phyloP scores from a whole-genome alignment of 23 tunicate species.

The Halocynthia aurantium region DNA sequence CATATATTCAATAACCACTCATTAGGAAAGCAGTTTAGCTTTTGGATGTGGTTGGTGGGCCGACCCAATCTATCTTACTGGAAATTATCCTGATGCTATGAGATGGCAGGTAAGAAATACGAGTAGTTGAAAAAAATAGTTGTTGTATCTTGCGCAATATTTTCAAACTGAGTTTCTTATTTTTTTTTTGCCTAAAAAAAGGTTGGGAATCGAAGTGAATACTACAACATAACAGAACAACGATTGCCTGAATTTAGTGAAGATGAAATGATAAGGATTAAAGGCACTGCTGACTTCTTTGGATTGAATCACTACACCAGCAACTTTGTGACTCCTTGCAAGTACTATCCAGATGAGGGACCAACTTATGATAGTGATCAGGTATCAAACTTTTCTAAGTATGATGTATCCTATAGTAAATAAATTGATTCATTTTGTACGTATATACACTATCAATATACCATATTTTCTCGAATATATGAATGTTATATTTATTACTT shows the following conservation, averaged over 20 bases:
- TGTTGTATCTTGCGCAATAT: not conserved
- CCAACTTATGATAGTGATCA: conserved; percentile 69
- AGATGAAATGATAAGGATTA: conserved; percentile 63
- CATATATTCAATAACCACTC: not conserved
- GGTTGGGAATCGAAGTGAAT: conserved; percentile 86
- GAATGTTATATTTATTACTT: too few relatives aligned
- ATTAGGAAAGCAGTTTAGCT: conserved; percentile 72
- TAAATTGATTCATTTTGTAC: not conserved
- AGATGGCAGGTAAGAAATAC: conserved; percentile 55
- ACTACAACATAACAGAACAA: conserved; percentile 38
- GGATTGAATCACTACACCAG: conserved; percentile 98
- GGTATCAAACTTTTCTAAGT: conserved; percentile 14
- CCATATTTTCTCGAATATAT: too few relatives aligned
- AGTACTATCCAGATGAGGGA: conserved; percentile 33
- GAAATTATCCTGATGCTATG: conserved; percentile 94
- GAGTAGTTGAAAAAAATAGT: not conserved
- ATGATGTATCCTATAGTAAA: not conserved
- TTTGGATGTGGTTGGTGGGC: conserved; percentile 96
- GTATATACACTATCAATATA: too few relatives aligned
- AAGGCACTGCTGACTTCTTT: conserved; percentile 91
- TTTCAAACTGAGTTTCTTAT: not conserved
- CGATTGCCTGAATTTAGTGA: conserved; percentile 82
- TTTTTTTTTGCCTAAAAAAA: not conserved
- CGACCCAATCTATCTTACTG: conserved; percentile 81
- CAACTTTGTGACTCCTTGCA: conserved; percentile 56